These are phyloP conservation scores for Teleopsis dalmanni DNA, from an alignment of 1,140 invertebrate genomes.

Conservation along the genomic window DNA sequence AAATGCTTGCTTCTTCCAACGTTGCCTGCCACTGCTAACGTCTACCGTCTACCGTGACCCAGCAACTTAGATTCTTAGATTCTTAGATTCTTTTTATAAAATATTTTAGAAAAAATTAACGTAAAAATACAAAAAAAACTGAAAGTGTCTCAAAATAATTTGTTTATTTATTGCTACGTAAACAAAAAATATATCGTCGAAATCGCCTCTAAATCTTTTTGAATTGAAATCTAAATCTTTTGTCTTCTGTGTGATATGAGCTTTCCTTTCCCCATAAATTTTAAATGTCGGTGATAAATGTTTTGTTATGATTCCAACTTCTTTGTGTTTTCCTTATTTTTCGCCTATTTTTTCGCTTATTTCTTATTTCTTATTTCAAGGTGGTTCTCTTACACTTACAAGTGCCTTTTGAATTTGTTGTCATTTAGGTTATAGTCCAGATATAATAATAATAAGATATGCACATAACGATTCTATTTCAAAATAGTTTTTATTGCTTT, in stretches of 20 bases:
- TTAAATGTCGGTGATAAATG: slow-evolving; percentile 27
- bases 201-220: slow-evolving; percentile 41
- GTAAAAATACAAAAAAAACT: background rate
- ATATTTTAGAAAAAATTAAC: background rate
- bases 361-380: background rate
- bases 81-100: background rate
- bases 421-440: too few relatives aligned
- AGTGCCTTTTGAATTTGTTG: too few relatives aligned
- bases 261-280: slow-evolving; percentile 15
- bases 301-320: slow-evolving; percentile 35
- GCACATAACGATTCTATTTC: background rate
- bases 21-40: background rate
- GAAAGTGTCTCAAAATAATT: slow-evolving; percentile 16
- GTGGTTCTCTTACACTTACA: background rate
- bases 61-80: background rate
- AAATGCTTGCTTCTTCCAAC: slow-evolving; percentile 4
- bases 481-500: background rate
- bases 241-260: slow-evolving; percentile 20
- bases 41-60: too few relatives aligned
- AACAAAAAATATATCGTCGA: slow-evolving; percentile 42
- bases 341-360: background rate
- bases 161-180: slow-evolving; percentile 41
- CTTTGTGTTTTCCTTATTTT: background rate
- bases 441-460: background rate
- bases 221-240: slow-evolving; percentile 43